phyloP scores from a whole-genome alignment of 2,113 vertebrate genomes.

The Siniperca chuatsi region DNA sequence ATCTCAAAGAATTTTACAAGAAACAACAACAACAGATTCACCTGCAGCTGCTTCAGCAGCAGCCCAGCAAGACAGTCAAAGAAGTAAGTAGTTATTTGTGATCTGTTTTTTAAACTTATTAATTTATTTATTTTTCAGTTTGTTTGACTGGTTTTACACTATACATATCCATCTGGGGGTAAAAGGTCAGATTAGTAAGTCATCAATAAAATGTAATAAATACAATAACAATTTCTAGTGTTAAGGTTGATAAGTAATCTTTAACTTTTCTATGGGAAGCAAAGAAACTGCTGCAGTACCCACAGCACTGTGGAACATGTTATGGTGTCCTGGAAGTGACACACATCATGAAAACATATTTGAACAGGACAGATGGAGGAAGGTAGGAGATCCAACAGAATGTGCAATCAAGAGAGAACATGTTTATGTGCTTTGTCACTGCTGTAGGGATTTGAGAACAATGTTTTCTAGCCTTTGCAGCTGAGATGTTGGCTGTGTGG shows the following conservation, averaged over 20 bases:
- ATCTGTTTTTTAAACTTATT: not conserved
- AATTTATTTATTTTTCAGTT: not conserved
- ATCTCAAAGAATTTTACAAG: constrained; percentile 98
- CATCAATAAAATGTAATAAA: not conserved
- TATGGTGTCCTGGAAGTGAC: not conserved
- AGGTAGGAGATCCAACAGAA: not conserved
- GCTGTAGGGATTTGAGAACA: not conserved
- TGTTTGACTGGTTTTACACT: not conserved
- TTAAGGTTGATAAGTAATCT: not conserved
- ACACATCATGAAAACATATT: not conserved
- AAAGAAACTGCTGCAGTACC: not conserved
- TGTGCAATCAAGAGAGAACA: not conserved
- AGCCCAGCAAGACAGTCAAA: constrained; percentile 90
- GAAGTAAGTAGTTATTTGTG: constrained; percentile 80
- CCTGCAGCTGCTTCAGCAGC: constrained; percentile 93
- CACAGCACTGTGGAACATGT: not conserved
- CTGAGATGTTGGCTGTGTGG: not conserved
- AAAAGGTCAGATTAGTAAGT: not conserved
- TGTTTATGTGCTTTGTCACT: not conserved
- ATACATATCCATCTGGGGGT: not conserved
- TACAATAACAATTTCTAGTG: not conserved
- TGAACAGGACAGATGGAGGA: not conserved
- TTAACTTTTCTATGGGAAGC: not conserved
- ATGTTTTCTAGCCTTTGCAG: not conserved
- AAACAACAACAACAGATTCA: constrained; percentile 96